Evolutionary conservation across 2,888 invertebrate genomes (phyloP).

Genomic region (Oasisia sp.): DNA sequence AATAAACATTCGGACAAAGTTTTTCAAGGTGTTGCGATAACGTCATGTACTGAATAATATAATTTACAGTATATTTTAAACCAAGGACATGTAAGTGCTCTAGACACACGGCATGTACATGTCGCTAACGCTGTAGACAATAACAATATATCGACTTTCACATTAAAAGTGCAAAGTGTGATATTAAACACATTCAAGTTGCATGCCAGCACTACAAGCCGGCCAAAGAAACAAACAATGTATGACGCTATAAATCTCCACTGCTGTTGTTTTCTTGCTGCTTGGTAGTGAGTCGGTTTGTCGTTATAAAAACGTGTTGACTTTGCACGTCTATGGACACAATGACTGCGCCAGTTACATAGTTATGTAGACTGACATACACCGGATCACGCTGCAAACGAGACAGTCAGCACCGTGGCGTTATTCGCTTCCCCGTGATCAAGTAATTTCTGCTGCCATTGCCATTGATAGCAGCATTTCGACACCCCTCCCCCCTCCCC

Average conservation of each 20-base stretch:
- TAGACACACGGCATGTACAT: neutral
- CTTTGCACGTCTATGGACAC: neutral
- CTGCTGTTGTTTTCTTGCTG: neutral
- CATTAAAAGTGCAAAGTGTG: neutral
- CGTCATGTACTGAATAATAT: too few species aligned
- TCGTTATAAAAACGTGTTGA: neutral
- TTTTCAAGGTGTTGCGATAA: too few species aligned
- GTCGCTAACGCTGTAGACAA: neutral
- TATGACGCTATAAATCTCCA: neutral
- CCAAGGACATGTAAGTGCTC: neutral
- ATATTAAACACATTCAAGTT: neutral
- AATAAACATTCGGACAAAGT: too few species aligned
- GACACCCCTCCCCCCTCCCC: too few species aligned
- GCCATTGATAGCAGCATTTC: too few species aligned
- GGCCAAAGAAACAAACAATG: neutral
- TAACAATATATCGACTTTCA: neutral
- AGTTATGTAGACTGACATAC: neutral
- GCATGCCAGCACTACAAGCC: neutral
- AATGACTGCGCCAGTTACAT: neutral
- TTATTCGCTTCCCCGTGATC: too few species aligned
- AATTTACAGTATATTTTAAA: too few species aligned
- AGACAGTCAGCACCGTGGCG: too few species aligned
- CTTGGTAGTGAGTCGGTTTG: neutral
- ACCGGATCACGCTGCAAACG: neutral
- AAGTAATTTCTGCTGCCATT: too few species aligned